Evolutionary conservation across 2,888 invertebrate genomes (phyloP), one percentile per base, ranked within the genome.

Genomic region (Aphodius sticticus): DNA sequence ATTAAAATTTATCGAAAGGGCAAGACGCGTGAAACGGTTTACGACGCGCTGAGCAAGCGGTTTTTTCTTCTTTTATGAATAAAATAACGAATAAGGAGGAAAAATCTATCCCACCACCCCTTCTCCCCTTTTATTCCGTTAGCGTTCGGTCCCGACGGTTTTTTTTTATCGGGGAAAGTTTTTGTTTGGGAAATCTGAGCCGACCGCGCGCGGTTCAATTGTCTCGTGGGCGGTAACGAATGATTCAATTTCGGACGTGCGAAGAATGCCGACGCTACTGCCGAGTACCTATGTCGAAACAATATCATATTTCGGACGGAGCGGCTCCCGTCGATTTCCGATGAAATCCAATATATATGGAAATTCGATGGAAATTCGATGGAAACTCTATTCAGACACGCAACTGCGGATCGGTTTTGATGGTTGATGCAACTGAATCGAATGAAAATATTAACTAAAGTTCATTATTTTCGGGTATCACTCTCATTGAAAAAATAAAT

Each of bases 161-260:
- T 35, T 26, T n/a, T 74, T 74, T 74, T 35, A 74, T 74, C 36
- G 9, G 14, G 9, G n/a, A 35, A 74, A 74, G 37, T 74, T 74
- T 74, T 35, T 71, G 12, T 26, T 26, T 71, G 71, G 16, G 71
- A 71, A 71, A 26, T 26, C 71, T 53, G 53, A 53, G 53, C 12
- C 53, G 53, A 12, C 12, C 53, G 53, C 53, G 53, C 53, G 53
- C 53, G 53, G 53, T 71, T 16, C 71, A 16, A 71, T 71, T 71
- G 16, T 71, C 16, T 35, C 16, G 35, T 26, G 35, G 35, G 35
- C 12, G 12, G 74, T 36, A 36, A 77, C 38, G 69, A 77, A 77
- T 77, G 77, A 77, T 77, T 77, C 77, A 77, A 77, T 77, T 69
- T 77, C n/a, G 69, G n/a, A 77, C 77, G 77, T 77, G 77, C 16